phyloP scores from a whole-genome alignment of 2,113 vertebrate species.

The Aegotheles bennettii region DNA sequence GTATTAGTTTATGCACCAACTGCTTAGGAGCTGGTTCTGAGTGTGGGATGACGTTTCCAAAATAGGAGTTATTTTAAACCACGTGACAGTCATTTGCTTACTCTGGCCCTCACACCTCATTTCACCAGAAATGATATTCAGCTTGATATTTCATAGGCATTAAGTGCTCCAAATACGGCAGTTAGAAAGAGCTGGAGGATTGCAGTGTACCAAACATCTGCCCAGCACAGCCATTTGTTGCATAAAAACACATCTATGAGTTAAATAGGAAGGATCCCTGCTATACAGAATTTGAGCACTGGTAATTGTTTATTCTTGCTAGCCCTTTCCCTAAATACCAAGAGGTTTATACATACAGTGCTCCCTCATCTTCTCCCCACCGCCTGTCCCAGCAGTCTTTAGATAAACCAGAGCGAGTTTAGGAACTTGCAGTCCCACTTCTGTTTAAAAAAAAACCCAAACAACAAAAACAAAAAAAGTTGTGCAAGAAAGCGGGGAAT shows the following conservation, averaged over 20 bases:
- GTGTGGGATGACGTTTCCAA: not conserved
- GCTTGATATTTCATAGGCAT: not conserved
- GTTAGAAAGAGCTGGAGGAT: slow-evolving; percentile 1
- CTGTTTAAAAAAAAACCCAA: not conserved
- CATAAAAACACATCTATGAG: not conserved
- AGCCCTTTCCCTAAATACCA: slow-evolving; percentile 41
- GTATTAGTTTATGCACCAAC: not conserved
- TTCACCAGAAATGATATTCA: not conserved
- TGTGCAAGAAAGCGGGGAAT: slow-evolving; percentile 49
- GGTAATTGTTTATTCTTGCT: not conserved
- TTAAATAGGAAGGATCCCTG: slow-evolving; percentile 45
- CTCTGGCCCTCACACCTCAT: not conserved
- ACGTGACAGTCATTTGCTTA: not conserved
- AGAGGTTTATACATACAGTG: slow-evolving; percentile 54
- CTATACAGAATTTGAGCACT: not conserved
- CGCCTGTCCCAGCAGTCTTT: slow-evolving; percentile 59
- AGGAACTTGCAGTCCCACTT: slow-evolving; percentile 23
- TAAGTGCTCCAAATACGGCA: slow-evolving; percentile 59
- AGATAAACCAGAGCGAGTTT: slow-evolving; percentile 54
- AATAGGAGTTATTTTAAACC: not conserved
- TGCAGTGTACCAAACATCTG: not conserved
- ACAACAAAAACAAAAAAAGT: not conserved
- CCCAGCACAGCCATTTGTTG: not conserved
- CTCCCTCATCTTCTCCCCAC: slow-evolving; percentile 49
- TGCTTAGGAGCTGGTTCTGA: not conserved